Percentiles rank a stretch among this genome's conserved stretches.
These are phyloP conservation scores for Agapornis roseicollis DNA, from an alignment of 2,113 vertebrate genomes.

Conservation along the genomic window DNA sequence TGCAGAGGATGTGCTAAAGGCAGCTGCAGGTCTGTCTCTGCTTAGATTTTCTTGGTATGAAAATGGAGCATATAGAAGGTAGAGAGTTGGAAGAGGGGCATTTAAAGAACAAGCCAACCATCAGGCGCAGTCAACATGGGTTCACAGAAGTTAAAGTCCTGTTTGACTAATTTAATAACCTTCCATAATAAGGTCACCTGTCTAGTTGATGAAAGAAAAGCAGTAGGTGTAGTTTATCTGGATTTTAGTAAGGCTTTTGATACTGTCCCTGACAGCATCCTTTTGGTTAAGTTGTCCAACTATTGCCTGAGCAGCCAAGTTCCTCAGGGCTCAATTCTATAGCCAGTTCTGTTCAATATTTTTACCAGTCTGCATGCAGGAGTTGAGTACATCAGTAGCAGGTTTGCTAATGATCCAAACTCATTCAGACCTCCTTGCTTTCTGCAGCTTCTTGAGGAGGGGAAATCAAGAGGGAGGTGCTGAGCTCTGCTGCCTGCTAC, in stretches of 20 bases:
- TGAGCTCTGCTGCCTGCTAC: not conserved
- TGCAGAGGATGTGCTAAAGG: not conserved
- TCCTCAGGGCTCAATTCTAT: not conserved
- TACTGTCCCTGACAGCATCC: not conserved
- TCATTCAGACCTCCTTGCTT: not conserved
- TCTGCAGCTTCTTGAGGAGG: not conserved
- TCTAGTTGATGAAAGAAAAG: not conserved
- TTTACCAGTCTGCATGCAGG: not conserved
- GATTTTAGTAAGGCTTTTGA: not conserved
- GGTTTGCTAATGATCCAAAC: not conserved
- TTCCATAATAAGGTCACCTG: not conserved
- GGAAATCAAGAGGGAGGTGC: not conserved
- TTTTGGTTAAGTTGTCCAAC: not conserved
- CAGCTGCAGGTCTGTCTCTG: not conserved
- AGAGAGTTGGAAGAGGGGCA: not conserved
- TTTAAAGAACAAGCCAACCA: not conserved
- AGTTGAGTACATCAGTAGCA: not conserved
- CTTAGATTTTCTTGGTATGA: not conserved
- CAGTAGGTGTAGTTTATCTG: not conserved
- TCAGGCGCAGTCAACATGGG: not conserved
- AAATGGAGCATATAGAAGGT: not conserved
- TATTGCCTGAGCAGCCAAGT: accelerated
- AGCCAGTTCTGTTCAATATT: not conserved
- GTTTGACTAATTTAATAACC: not conserved
- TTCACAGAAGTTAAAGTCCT: not conserved